Percentiles rank a stretch among this genome's conserved stretches.
Conservation (phyloP, 2,888 invertebrate species). For the Cyclophora albipunctata region DNA sequence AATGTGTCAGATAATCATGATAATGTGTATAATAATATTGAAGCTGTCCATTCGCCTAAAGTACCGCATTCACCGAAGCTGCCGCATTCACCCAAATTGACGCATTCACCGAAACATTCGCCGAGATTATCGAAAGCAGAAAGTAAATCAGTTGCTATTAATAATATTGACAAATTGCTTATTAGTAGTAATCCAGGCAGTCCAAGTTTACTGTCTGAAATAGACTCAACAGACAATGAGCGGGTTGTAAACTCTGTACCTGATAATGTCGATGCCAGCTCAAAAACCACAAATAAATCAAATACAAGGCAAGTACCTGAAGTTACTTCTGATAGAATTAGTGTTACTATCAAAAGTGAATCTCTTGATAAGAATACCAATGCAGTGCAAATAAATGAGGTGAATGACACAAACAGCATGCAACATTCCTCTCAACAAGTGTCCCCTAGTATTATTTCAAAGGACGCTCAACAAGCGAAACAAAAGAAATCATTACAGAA, state of each 20-base stretch:
- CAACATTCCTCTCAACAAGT: not conserved
- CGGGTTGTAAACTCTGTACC: conserved; percentile 10
- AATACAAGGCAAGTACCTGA: conserved; percentile 7
- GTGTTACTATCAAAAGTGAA: conserved; percentile 3
- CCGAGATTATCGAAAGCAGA: not conserved
- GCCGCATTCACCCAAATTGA: conserved; percentile 16
- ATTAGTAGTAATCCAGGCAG: conserved; percentile 5
- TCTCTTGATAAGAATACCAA: conserved; percentile 9
- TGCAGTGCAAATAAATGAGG: conserved; percentile 9
- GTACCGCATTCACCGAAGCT: conserved; percentile 29
- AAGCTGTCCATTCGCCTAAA: conserved; percentile 50
- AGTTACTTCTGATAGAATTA: not conserved
- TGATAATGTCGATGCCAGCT: conserved; percentile 5
- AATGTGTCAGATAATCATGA: conserved; percentile 42
- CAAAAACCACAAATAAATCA: conserved; percentile 4
- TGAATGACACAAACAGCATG: conserved; percentile 9
- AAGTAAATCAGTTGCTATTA: conserved; percentile 1
- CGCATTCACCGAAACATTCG: conserved; percentile 5
- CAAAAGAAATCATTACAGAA: conserved; percentile 43
- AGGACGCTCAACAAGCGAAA: conserved; percentile 13
- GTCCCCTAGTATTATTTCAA: conserved; percentile 1
- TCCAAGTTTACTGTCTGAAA: conserved; percentile 8
- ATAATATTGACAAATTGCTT: conserved; percentile 5
- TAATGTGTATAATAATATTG: conserved; percentile 39
- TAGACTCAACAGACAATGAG: conserved; percentile 1